These are phyloP conservation scores for Ameiurus melas DNA, from an alignment of 2,113 vertebrate species.

Conservation along the genomic window DNA sequence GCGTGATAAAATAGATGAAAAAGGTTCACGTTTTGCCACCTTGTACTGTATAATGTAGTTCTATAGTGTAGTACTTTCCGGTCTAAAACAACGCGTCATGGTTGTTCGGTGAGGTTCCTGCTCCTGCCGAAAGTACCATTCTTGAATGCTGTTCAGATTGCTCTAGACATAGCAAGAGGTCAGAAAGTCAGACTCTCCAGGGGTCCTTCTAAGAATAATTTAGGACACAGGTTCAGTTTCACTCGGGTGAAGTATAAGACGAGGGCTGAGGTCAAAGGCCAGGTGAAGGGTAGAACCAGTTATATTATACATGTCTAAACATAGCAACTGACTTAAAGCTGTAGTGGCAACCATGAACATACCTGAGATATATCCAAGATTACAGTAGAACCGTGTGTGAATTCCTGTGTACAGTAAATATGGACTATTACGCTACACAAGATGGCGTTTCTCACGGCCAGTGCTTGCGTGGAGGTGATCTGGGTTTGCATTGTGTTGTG, in stretches of 20 bases:
- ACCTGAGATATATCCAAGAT: conserved; percentile 26
- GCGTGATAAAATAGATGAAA: not conserved
- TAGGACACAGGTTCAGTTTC: conserved; percentile 64
- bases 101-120: not conserved
- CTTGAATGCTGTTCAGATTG: conserved; percentile 51
- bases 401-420: not conserved
- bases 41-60: not conserved
- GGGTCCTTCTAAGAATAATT: conserved; percentile 70
- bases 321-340: conserved; percentile 55
- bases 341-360: conserved; percentile 53
- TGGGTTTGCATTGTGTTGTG: conserved; percentile 64
- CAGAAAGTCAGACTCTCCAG: conserved; percentile 62
- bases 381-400: conserved; percentile 34
- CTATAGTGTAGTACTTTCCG: not conserved
- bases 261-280: conserved; percentile 61
- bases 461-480: conserved; percentile 55
- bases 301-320: conserved; percentile 63
- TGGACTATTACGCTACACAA: conserved; percentile 26
- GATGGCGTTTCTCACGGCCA: conserved; percentile 61
- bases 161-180: conserved; percentile 54
- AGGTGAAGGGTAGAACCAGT: conserved; percentile 55
- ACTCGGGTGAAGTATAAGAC: conserved; percentile 59
- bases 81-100: not conserved
- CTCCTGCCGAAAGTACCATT: not conserved
- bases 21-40: not conserved